Evolutionary conservation across 1,140 invertebrate species (phyloP), one percentile per base, ranked within the genome.

Genomic region (Leptinotarsa undecemlineata): DNA sequence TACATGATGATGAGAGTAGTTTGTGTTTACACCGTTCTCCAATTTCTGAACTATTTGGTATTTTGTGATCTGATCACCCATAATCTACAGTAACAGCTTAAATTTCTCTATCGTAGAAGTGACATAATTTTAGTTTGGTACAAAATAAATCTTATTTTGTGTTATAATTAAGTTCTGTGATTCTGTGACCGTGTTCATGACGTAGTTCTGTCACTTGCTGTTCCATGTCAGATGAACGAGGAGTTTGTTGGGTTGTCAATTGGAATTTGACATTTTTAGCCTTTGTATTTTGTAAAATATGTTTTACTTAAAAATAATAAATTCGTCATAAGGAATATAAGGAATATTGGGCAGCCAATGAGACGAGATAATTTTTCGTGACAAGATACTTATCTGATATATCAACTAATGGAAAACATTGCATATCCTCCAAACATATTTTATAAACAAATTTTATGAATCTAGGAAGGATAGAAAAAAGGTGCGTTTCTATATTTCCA

Each of bases 371-470:
- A 57, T 57, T 57, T 57, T 57, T 57, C n/a, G 15, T 57, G 33
- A 42, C 33, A 17, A 57, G 51, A 57, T 57, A 17, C 15, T 57
- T 19, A 17, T 57, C 17, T 57, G 51, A 19, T 57, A 57, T 57
- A 57, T 57, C 15, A 17, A 57, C 51, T 57, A 17, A 57, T 57
- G 51, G 51, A 57, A 57, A 57, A 57, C 51, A 57, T 57, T 57
- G 11, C 51, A 57, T 57, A 57, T 57, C 51, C n/a, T 57, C 15
- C 51, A 19, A 57, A 57, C 51, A 57, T 57, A 57, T 57, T 57
- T 57, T 57, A 57, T 57, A 57, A 57, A 57, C 51, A 57, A 15
- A 57, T 57, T 57, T 57, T 57, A 57, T 57, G 51, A 57, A 4
- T 57, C 51, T 17, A 4, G 15, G 1, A 14, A 14, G 14, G 14